These are phyloP conservation scores for Hemitrygon akajei DNA, from an alignment of 2,797 vertebrate species.

Conservation along the genomic window DNA sequence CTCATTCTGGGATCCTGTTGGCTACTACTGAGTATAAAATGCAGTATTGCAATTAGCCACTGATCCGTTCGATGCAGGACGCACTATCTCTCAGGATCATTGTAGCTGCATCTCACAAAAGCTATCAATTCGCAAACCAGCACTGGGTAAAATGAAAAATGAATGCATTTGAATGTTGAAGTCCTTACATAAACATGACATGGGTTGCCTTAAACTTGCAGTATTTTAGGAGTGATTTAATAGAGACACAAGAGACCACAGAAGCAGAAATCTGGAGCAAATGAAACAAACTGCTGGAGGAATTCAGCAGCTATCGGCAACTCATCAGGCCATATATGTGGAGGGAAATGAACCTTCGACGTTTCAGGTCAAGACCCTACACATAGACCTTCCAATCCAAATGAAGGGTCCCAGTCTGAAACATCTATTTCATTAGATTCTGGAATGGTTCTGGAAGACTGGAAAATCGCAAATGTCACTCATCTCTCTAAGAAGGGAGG, in stretches of 20 bases:
- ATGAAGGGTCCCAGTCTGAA: too few species aligned
- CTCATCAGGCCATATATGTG: too few species aligned
- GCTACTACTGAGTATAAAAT: not conserved
- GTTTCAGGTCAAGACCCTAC: too few species aligned
- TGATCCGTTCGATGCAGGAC: not conserved
- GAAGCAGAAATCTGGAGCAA: too few species aligned
- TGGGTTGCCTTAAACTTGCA: not conserved
- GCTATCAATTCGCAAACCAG: not conserved
- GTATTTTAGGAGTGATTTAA: not conserved
- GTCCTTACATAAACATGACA: not conserved
- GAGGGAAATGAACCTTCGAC: too few species aligned
- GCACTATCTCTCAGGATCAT: not conserved
- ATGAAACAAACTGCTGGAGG: too few species aligned
- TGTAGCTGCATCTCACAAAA: not conserved
- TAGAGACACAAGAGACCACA: not conserved
- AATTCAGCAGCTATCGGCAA: too few species aligned
- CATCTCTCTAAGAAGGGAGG: too few species aligned
- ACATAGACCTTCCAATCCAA: too few species aligned
- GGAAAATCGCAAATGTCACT: too few species aligned
- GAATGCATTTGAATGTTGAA: not conserved
- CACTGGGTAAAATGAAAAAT: not conserved
- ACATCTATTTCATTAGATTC: too few species aligned
- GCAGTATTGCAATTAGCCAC: not conserved
- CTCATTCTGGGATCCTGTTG: not conserved
- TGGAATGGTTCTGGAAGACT: too few species aligned